phyloP scores from a whole-genome alignment of 2,888 invertebrate genomes.

The Amphipoea lucens region DNA sequence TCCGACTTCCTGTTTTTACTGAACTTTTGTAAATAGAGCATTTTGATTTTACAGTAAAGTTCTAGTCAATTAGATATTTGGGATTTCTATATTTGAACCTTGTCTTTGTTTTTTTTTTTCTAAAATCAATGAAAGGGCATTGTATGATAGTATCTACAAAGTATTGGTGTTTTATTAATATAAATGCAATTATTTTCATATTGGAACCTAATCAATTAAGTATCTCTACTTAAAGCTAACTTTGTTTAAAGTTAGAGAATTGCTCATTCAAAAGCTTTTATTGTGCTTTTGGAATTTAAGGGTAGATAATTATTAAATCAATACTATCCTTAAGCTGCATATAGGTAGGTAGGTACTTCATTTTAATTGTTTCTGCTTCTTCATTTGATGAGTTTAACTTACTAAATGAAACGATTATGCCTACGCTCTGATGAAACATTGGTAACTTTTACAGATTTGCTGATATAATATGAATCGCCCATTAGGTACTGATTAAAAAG shows the following conservation, averaged over 20 bases:
- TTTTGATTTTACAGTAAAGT: conserved; percentile 17
- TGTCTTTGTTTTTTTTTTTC: background rate
- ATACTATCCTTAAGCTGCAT: background rate
- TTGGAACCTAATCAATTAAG: background rate
- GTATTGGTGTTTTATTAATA: background rate
- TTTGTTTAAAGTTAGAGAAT: background rate
- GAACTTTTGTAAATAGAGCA: conserved; percentile 34
- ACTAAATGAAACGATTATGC: background rate
- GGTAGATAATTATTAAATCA: background rate
- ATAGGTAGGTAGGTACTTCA: background rate
- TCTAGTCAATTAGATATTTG: conserved; percentile 7
- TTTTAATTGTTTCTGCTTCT: background rate
- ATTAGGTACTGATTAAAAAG: conserved; percentile 60
- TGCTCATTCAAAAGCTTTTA: background rate
- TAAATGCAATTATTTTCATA: background rate
- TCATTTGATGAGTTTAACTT: background rate
- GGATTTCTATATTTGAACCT: background rate
- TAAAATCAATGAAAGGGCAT: background rate
- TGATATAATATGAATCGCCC: conserved; percentile 55
- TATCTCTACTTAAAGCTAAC: background rate
- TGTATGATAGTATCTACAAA: background rate
- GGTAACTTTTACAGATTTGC: conserved; percentile 29
- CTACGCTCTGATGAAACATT: background rate
- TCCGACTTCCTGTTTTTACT: conserved; percentile 50
- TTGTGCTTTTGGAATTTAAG: background rate